Percentiles rank a stretch among this genome's conserved stretches.
phyloP scores from a whole-genome alignment of 2,888 invertebrate species.

The Agelastica alni region DNA sequence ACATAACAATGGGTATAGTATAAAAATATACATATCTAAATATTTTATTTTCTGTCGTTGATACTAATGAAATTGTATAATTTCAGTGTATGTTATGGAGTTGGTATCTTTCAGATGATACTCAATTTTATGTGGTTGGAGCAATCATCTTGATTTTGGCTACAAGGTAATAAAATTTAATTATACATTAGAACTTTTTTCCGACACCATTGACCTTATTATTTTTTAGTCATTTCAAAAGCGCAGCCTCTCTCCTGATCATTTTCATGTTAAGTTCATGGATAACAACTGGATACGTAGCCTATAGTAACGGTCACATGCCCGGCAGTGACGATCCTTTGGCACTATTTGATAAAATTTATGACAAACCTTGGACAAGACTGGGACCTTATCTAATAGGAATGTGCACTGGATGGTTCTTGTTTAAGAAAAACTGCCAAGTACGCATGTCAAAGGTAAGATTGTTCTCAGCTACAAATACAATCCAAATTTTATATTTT shows the following conservation, averaged over 20 bases:
- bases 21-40: no score
- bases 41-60: background rate
- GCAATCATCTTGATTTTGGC: constrained; percentile 80
- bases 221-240: constrained; percentile 72
- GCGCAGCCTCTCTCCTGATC: constrained; percentile 68
- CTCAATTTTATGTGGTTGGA: constrained; percentile 84
- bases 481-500: no score
- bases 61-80: constrained; percentile 34
- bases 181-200: background rate
- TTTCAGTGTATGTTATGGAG: constrained; percentile 88
- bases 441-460: constrained; percentile 72
- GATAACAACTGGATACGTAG: constrained; percentile 78
- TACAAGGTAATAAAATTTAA: constrained; percentile 57
- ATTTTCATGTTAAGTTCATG: constrained; percentile 76
- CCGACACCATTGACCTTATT: no score
- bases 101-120: constrained; percentile 88
- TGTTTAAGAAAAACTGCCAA: constrained; percentile 81
- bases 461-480: no score
- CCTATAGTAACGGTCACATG: constrained; percentile 77
- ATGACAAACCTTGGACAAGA: constrained; percentile 88
- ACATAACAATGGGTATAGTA: no score
- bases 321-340: constrained; percentile 80
- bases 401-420: constrained; percentile 81
- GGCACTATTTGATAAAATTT: constrained; percentile 85
- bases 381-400: constrained; percentile 84